These are phyloP conservation scores for Brachypterus glaber DNA, from an alignment of 2,888 invertebrate species.

Conservation along the genomic window DNA sequence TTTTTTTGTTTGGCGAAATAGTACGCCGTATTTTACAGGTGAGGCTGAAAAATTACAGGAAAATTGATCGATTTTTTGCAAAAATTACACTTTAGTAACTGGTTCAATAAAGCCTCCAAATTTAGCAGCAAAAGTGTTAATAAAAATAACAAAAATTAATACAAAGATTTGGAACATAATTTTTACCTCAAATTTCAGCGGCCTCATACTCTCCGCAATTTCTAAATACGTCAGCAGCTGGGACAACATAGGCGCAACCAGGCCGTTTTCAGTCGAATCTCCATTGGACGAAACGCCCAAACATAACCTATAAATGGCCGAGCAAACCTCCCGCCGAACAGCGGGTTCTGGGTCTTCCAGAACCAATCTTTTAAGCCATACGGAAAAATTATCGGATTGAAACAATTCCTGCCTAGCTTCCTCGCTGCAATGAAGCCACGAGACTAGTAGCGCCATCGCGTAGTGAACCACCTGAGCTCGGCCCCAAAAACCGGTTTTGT, in stretches of 20 bases:
- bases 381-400: conserved; percentile 60
- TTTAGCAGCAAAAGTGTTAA: not conserved
- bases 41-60: too few relatives aligned
- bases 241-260: conserved; percentile 70
- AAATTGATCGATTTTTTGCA: too few relatives aligned
- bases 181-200: conserved; percentile 44
- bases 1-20: too few relatives aligned
- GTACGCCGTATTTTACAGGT: too few relatives aligned
- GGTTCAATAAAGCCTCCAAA: too few relatives aligned
- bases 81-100: too few relatives aligned
- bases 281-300: conserved; percentile 49
- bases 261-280: conserved; percentile 47
- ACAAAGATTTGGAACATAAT: conserved; percentile 1
- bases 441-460: conserved; percentile 83
- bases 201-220: conserved; percentile 78
- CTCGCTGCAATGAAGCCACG: conserved; percentile 83
- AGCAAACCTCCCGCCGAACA: conserved; percentile 84
- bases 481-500: conserved; percentile 89
- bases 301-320: conserved; percentile 83
- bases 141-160: not conserved
- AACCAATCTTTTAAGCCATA: conserved; percentile 50
- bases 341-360: conserved; percentile 89
- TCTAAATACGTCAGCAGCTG: conserved; percentile 72
- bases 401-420: conserved; percentile 69
- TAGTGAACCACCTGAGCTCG: conserved; percentile 87